Conservation (phyloP, 2,113 vertebrate species). For the Echinops telfairi region DNA sequence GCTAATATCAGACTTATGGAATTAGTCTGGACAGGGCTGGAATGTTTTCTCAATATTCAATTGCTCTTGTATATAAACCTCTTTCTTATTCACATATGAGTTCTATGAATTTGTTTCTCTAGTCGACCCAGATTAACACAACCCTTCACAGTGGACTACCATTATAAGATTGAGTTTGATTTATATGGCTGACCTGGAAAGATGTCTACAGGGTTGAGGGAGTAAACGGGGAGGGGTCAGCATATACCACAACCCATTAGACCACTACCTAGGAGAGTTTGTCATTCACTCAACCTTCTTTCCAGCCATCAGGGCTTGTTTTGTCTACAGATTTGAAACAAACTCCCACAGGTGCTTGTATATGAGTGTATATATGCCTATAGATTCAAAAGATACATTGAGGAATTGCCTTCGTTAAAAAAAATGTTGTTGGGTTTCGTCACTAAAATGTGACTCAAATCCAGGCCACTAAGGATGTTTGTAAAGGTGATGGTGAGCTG, state of each 20-base stretch:
- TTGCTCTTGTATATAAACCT: too few relatives aligned
- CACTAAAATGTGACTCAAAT: neutral
- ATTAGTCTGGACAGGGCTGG: too few relatives aligned
- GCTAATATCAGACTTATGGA: too few relatives aligned
- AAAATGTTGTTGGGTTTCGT: neutral
- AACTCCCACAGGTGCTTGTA: neutral
- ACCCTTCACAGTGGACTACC: too few relatives aligned
- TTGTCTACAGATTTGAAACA: neutral
- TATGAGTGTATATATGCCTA: neutral
- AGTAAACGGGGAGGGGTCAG: too few relatives aligned
- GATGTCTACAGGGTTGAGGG: too few relatives aligned
- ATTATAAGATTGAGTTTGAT: too few relatives aligned
- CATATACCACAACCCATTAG: neutral
- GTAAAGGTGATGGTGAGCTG: accelerated
- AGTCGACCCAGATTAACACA: too few relatives aligned
- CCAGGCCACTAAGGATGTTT: neutral
- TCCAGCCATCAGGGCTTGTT: neutral
- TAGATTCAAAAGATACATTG: neutral
- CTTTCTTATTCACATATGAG: too few relatives aligned
- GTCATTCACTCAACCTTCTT: neutral
- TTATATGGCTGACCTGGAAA: too few relatives aligned
- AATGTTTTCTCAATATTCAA: too few relatives aligned
- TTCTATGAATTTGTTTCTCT: too few relatives aligned
- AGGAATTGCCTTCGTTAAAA: neutral
- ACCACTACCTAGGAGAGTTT: neutral